Conservation (phyloP, 2,888 invertebrate species). For the Oegoconia quadripuncta region DNA sequence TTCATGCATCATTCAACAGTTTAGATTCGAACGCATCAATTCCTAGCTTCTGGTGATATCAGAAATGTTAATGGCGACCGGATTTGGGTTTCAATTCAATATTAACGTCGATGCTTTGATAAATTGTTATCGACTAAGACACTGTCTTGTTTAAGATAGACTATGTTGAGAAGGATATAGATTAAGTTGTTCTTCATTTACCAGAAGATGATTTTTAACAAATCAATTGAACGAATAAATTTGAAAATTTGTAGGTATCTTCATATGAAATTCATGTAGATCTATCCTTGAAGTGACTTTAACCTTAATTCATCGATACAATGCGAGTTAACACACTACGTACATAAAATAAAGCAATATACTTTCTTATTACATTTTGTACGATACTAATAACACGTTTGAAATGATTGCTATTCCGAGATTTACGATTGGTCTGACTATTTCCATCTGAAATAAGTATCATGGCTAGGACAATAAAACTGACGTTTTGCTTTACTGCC, state of each 20-base stretch:
- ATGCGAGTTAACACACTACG: no score
- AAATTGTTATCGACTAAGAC: constrained; percentile 36
- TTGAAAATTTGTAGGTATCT: no score
- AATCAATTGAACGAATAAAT: no score
- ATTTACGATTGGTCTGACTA: constrained; percentile 61
- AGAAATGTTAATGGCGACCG: constrained; percentile 60
- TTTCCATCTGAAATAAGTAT: constrained; percentile 59
- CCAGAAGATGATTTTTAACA: no score
- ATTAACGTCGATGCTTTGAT: constrained; percentile 60
- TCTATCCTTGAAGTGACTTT: no score
- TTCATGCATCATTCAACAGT: constrained; percentile 69
- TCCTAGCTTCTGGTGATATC: constrained; percentile 66
- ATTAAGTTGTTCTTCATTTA: neutral
- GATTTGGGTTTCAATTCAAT: constrained; percentile 48
- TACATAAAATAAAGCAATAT: no score
- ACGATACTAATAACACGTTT: constrained; percentile 39
- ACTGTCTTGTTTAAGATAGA: constrained; percentile 18
- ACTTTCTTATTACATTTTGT: no score
- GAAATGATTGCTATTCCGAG: constrained; percentile 55
- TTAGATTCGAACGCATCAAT: constrained; percentile 51
- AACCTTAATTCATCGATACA: no score
- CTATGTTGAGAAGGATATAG: neutral
- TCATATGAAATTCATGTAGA: no score
- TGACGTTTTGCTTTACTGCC: constrained; percentile 45
- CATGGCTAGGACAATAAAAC: constrained; percentile 64